Evolutionary conservation across 2,797 vertebrate species (phyloP), one percentile per base, ranked within the genome.

Genomic region (Champsocephalus gunnari): DNA sequence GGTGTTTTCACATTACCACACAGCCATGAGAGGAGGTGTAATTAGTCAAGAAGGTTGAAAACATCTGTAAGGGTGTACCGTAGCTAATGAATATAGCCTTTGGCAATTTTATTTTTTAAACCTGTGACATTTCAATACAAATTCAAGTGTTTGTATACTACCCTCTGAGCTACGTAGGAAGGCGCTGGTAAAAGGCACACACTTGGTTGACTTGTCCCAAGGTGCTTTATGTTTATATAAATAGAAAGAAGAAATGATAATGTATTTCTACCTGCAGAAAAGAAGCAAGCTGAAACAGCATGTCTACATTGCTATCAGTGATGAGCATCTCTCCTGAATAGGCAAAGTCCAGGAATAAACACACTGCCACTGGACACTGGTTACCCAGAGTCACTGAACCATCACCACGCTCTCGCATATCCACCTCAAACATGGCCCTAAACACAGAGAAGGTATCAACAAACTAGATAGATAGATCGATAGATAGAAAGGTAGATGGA

Each of bases 371-470:
- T 1, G 95, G 90, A 72, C 96, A 95, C 76, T 98, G 95, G 90
- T 97, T 96, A 86, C 94, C 95, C 77, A 99, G 95, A 21, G 93
- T 98, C 63, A 98, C 98, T 51, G 95, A 96, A 68, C 97, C 97
- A 74, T 95, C 97, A 53, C 94, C 96, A 80, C 97, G 91, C 93
- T 99, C 98, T 85, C 96, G 96, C 98, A 98, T 99, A 86, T 98
- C 96, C 81, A 98, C 96, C 94, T 98, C 96, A 89, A 99, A 99
- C 98, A 99, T 97, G 77, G 96, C 98, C 92, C 98, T 99, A 65
- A 92, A 87, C 64, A 71, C n/a, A 84, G 4, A 62, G 9, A 28
- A 79, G 56, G 17, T 14, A 38, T 38, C 8, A 38, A 38, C 34
- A 38, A 28, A 56, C 19, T 6, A 41, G 34, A 57, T 11, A n/a